Percentiles rank a stretch among this genome's conserved stretches.
Evolutionary conservation across 92 coral and sea anemone genomes (phyloP).

Genomic region (Galaxea fascicularis): DNA sequence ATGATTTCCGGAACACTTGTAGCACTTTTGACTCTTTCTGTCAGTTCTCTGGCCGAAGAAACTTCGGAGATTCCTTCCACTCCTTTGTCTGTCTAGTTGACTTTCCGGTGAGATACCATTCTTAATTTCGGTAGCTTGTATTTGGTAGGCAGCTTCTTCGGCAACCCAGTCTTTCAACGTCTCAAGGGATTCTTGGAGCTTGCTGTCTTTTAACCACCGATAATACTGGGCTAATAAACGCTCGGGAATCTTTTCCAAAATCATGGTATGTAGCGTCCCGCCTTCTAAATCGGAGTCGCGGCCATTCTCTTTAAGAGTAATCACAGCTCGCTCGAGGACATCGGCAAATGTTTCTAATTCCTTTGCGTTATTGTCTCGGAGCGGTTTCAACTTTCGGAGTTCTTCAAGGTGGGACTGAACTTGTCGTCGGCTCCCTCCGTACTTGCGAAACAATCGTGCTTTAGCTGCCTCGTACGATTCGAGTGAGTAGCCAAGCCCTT

Average conservation of each 20-base stretch:
- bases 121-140: constrained; percentile 15
- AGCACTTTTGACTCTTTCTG: constrained; percentile 9
- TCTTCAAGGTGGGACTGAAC: not conserved
- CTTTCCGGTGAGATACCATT: not conserved
- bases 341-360: constrained; percentile 14
- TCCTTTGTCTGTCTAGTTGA: not conserved
- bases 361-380: constrained; percentile 15
- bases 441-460: not conserved
- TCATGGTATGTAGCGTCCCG: constrained; percentile 64
- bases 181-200: not conserved
- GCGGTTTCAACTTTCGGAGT: not conserved
- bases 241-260: constrained; percentile 73
- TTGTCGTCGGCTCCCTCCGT: not conserved
- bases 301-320: constrained; percentile 56
- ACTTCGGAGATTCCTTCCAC: not conserved
- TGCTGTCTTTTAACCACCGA: constrained; percentile 42
- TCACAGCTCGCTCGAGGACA: constrained; percentile 53
- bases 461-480: constrained; percentile 60
- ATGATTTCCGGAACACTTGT: constrained; percentile 10
- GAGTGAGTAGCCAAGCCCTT: constrained; percentile 66
- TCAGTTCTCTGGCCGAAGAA: not conserved
- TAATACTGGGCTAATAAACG: constrained; percentile 52
- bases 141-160: constrained; percentile 17
- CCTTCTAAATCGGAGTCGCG: constrained; percentile 62
- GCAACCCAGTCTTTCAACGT: constrained; percentile 8